These are phyloP conservation scores for Diadumene lineata DNA, from an alignment of 92 coral and sea anemone species.

Conservation along the genomic window DNA sequence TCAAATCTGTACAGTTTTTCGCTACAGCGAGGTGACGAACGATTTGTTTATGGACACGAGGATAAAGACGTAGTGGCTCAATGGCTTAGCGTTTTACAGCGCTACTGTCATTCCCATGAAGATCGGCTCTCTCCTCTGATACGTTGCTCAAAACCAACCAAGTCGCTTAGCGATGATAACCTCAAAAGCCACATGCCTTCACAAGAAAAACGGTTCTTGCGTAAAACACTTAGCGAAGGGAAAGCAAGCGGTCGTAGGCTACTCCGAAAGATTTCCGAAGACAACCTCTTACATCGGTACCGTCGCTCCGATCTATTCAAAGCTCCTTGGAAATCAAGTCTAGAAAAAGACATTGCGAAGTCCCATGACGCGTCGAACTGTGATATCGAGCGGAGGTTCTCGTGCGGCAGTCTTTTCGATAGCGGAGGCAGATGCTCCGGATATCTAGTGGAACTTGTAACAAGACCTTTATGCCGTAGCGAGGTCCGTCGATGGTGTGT, in stretches of 20 bases:
- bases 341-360: conserved; percentile 65
- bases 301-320: conserved; percentile 68
- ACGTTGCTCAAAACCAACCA: conserved; percentile 33
- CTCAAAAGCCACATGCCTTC: conserved; percentile 35
- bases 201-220: conserved; percentile 43
- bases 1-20: conserved; percentile 63
- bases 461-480: conserved; percentile 69
- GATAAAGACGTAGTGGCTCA: conserved; percentile 61
- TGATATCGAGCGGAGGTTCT: conserved; percentile 56
- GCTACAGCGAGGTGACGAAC: conserved; percentile 40
- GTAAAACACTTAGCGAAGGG: conserved; percentile 77
- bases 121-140: conserved; percentile 20
- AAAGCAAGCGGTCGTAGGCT: conserved; percentile 78
- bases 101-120: conserved; percentile 62
- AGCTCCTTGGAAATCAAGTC: conserved; percentile 68
- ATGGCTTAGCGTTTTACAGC: conserved; percentile 75
- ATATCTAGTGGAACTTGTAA: conserved; percentile 76
- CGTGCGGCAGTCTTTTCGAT: conserved; percentile 84
- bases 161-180: conserved; percentile 72
- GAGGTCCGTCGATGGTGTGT: conserved; percentile 96
- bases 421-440: conserved; percentile 89
- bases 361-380: conserved; percentile 43
- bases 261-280: conserved; percentile 71
- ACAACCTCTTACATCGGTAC: conserved; percentile 66
- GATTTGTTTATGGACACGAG: conserved; percentile 28